Evolutionary conservation across 1,140 invertebrate genomes (phyloP), one percentile per base, ranked within the genome.

Genomic region (Meloidogyne exigua): DNA sequence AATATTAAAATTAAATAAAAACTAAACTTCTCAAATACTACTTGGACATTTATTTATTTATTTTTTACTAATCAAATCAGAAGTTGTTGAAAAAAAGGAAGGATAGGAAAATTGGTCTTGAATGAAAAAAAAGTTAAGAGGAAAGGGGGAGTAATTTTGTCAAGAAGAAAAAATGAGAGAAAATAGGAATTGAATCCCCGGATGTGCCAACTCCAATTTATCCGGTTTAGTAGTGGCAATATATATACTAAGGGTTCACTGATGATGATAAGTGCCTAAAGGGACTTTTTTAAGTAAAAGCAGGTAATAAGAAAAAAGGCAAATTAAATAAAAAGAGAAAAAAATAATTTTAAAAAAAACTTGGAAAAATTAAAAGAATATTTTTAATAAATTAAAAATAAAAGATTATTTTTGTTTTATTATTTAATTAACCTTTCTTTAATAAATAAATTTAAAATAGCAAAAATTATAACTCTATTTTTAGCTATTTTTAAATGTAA

Each of bases 201-300:
- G 49, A 57, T 57, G 49, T 57, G 49, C 49, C 49, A 57, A 57
- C 49, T 57, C 49, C 49, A 57, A 57, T 57, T 57, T 57, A 57
- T 57, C n/a, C 5, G n/a, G 18, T 57, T 57, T n/a, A n/a, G n/a
- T n/a, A 12, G 44, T 15, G 18, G 18, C 18, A n/a, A 1, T 15
- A 57, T 39, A 39, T 39, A 39, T 39, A 9, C 10, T 39, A 39
- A n/a, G 4, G 49, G 49, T 57, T n/a, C 49, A 57, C 21, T 57
- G 49, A 57, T 57, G 49, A 57, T 57, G 49, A 57, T 57, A 12
- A 57, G 18, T n/a, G 49, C 49, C 49, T 57, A n/a, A 57, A n/a
- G 49, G 49, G 18, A n/a, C 10, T 57, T 57, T 57, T 15, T 15
- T 44, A n/a, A n/a, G n/a, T 57, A 57, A 57, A 57, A 57, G 49